Evolutionary conservation across 2,888 invertebrate genomes (phyloP), one percentile per base, ranked within the genome.

Genomic region (Papilio elwesi): DNA sequence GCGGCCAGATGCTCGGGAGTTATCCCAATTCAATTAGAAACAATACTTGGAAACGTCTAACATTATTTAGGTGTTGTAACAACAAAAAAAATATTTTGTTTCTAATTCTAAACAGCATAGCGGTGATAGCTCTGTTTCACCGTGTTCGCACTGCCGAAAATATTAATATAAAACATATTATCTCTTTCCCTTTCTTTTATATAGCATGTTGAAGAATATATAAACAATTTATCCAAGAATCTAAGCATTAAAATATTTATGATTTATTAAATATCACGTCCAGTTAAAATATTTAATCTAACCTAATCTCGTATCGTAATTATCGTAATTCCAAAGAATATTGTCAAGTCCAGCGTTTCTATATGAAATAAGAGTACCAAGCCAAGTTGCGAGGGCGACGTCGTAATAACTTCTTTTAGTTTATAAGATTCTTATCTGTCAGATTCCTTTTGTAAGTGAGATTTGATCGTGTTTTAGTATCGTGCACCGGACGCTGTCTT

Each of bases 311-410:
- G 26, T 48, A 47, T 6, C 15, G 65, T 70, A 69, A 65, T 73
- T 70, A 73, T 66, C 73, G 66, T 73, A 70, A 73, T 70, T 73
- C 51, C 51, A 48, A 53, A 6, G 48, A 62, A 70, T 73, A 66
- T 52, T 62, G 66, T 65, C 73, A 65, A 70, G 52, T 49, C 63
- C 55, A 11, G 55, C 68, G 15, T 68, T 68, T 68, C 59, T 65
- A 57, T 73, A 73, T 69, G 65, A 69, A 73, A 73, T 66, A 73
- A 59, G 73, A 73, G 66, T 73, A 73, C 59, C 73, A 65, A n/a
- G 9, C n/a, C 1, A 43, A 66, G 47, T 67, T 67, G 66, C 52
- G 49, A 36, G 59, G 59, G 57, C 68, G 55, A 51, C 64, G 43
- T 38, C 43, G 65, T 73, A 57, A 73, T 73, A 69, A 59, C 55